Base-by-base conservation (phyloP, 30 jellyfish, hydroid and myxozoan genomes). In the Nemopilema nomurai region DNA sequence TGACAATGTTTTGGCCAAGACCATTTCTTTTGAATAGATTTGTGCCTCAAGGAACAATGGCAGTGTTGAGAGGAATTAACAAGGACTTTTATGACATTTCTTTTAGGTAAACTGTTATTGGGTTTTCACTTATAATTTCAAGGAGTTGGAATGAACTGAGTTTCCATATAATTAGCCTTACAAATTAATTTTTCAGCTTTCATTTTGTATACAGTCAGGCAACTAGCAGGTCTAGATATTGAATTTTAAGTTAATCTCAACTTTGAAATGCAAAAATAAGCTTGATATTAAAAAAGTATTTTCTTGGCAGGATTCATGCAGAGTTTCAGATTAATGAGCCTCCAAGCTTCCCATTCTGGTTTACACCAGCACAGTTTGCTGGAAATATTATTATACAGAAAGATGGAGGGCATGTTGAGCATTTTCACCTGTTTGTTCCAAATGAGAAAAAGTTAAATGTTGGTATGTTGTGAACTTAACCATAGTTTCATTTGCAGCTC, bases 321-420 rank as follows among this genome's bases (percentile, higher is more conserved):
- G 98, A 92, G 52, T 92, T 92, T 77, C 98, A 92, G 75, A 50
- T 92, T 49, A 92, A 92, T 71, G 94, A 82, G 62, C 95, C 96
- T 19, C 98, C 98, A 20, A 79, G 49, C 29, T 87, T 69, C 63
- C 97, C 98, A 21, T 92, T 92, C 83, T 92, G 98, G 98, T 92
- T 92, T 89, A 92, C 97, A 9, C 98, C 98, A 9, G 98, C 98
- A 20, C 91, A 94, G 18, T 92, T 92, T 32, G 49, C 90, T 41
- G 98, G 97, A 16, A 74, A 76, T 32, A 82, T 88, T 13, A 49
- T 92, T 13, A 92, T 92, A 22, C 67, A 63, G 51, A 92, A 81
- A 76, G 85, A 80, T 81, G 98, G 97, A 9, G 31, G 76, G 49
- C 93, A 87, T 28, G 32, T 87, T 57, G 86, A 67, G 27, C 52